Conservation (phyloP, 2,888 invertebrate genomes). For the Tiliacea aurago region DNA sequence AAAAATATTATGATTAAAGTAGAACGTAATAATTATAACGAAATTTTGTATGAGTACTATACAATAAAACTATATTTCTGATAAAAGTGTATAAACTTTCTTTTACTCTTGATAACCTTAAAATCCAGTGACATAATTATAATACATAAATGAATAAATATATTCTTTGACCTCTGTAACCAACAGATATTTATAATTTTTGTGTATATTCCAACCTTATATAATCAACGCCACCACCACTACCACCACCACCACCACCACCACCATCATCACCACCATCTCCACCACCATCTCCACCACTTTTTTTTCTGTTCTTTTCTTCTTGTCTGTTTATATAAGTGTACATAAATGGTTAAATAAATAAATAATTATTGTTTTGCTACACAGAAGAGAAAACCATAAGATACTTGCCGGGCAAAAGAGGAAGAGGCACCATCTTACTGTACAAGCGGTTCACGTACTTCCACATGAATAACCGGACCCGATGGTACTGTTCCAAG, state of each 20-base stretch:
- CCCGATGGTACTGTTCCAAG: constrained; percentile 7
- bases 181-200: neutral
- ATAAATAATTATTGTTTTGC: neutral
- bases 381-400: neutral
- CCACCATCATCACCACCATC: neutral
- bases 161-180: neutral
- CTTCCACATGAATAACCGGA: neutral
- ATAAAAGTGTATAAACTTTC: neutral
- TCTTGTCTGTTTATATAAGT: neutral
- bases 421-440: constrained; percentile 1
- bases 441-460: neutral
- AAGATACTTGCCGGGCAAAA: neutral
- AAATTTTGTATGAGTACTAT: neutral
- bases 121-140: too few species aligned
- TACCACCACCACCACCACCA: neutral
- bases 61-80: neutral
- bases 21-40: neutral
- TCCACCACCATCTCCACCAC: neutral
- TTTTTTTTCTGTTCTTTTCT: neutral
- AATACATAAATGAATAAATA: neutral
- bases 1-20: neutral
- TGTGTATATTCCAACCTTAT: neutral
- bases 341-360: too few species aligned
- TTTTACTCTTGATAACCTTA: neutral
- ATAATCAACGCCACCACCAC: neutral